Conservation (phyloP, 2,888 invertebrate species). For the Aporophyla lueneburgensis region DNA sequence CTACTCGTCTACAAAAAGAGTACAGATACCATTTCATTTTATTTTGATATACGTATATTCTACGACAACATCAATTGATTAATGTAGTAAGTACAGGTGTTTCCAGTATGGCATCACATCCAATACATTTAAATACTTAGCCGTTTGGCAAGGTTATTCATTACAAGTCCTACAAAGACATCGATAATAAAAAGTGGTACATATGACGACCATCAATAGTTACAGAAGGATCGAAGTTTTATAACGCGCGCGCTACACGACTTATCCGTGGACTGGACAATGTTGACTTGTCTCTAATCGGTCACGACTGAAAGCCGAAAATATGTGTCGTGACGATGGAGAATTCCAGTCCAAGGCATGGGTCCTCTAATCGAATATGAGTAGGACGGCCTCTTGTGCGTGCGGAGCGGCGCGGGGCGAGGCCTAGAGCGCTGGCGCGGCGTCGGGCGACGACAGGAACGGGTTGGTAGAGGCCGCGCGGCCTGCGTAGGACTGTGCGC, state of each 20-base stretch:
- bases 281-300: background rate
- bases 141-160: slow-evolving; percentile 32
- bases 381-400: slow-evolving; percentile 35
- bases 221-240: slow-evolving; percentile 30
- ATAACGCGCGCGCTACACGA: slow-evolving; percentile 48
- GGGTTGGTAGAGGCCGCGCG: slow-evolving; percentile 72
- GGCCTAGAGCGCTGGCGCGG: slow-evolving; percentile 59
- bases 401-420: slow-evolving; percentile 43
- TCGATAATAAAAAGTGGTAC: slow-evolving; percentile 29
- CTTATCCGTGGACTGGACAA: slow-evolving; percentile 14
- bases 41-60: slow-evolving; percentile 1
- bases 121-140: slow-evolving; percentile 51
- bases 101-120: slow-evolving; percentile 33
- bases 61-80: slow-evolving; percentile 49
- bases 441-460: slow-evolving; percentile 66
- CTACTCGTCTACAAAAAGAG: slow-evolving; percentile 26
- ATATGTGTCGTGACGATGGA: slow-evolving; percentile 14
- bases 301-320: slow-evolving; percentile 19
- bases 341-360: slow-evolving; percentile 9
- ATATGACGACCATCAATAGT: slow-evolving; percentile 15
- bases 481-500: slow-evolving; percentile 74
- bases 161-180: slow-evolving; percentile 33
- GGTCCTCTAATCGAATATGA: slow-evolving; percentile 46
- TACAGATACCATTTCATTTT: slow-evolving; percentile 24
- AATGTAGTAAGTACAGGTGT: slow-evolving; percentile 47